These are phyloP conservation scores for Therioaphis trifolii DNA, from an alignment of 2,888 invertebrate species.

Conservation along the genomic window DNA sequence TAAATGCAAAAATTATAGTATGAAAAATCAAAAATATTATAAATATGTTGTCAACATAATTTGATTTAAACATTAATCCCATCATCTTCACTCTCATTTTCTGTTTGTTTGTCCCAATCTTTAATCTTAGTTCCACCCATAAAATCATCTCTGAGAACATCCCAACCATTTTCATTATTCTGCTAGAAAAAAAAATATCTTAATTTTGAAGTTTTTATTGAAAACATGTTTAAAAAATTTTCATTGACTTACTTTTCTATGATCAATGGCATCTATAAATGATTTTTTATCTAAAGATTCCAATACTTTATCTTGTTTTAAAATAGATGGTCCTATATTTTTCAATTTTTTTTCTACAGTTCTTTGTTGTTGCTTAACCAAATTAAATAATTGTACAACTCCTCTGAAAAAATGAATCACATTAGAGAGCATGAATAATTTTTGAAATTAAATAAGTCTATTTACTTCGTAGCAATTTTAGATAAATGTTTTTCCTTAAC, in stretches of 20 bases:
- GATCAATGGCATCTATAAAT: slow-evolving; percentile 76
- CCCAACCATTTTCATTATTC: slow-evolving; percentile 68
- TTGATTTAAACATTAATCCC: slow-evolving; percentile 17
- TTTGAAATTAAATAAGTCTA: slow-evolving; percentile 19
- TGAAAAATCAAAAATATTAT: background rate
- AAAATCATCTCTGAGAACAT: slow-evolving; percentile 81
- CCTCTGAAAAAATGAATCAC: slow-evolving; percentile 73
- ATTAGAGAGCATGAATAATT: background rate
- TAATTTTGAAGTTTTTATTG: background rate
- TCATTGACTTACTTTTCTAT: slow-evolving; percentile 32
- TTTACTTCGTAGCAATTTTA: slow-evolving; percentile 83
- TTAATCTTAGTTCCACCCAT: slow-evolving; percentile 90
- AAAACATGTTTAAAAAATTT: background rate
- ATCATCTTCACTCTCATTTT: slow-evolving; percentile 46
- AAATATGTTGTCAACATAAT: background rate
- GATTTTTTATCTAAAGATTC: slow-evolving; percentile 81
- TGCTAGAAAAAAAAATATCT: slow-evolving; percentile 72
- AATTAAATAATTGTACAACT: slow-evolving; percentile 92
- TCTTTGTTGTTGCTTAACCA: slow-evolving; percentile 87
- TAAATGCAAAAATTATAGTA: background rate
- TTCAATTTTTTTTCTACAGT: slow-evolving; percentile 78
- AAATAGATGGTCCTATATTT: slow-evolving; percentile 80
- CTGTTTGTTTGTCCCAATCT: slow-evolving; percentile 87
- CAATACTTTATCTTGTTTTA: slow-evolving; percentile 80
- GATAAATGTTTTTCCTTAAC: slow-evolving; percentile 81